Evolutionary conservation across 2,888 invertebrate species (phyloP).

Genomic region (Cryptocephalus moraei): DNA sequence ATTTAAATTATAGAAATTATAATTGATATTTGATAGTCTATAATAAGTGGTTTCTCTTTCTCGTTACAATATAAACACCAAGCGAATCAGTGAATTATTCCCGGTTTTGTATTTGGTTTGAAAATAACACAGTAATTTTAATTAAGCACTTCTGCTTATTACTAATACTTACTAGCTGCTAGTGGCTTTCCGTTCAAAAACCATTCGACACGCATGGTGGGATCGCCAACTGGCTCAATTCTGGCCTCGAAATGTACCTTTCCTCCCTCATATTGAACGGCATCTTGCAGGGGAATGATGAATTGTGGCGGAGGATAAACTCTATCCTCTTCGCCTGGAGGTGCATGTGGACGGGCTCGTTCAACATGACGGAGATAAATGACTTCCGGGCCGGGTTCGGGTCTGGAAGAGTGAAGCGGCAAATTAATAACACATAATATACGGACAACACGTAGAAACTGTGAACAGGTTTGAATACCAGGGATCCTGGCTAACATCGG

Average conservation of each 20-base stretch:
- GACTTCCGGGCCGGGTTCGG: slow-evolving; percentile 85
- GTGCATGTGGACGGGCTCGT: slow-evolving; percentile 72
- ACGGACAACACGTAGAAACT: too few relatives aligned
- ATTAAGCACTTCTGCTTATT: too few relatives aligned
- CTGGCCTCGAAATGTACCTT: slow-evolving; percentile 95
- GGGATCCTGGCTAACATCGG: too few relatives aligned
- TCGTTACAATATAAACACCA: too few relatives aligned
- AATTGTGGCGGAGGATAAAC: slow-evolving; percentile 87
- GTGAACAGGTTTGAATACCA: too few relatives aligned
- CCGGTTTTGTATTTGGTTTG: too few relatives aligned
- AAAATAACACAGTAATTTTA: too few relatives aligned
- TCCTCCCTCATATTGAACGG: slow-evolving; percentile 79
- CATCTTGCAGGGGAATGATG: slow-evolving; percentile 76
- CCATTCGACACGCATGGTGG: slow-evolving; percentile 95
- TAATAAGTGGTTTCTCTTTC: too few relatives aligned
- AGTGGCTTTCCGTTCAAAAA: slow-evolving; percentile 84
- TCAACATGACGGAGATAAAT: slow-evolving; percentile 89
- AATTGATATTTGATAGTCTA: too few relatives aligned
- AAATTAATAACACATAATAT: not conserved
- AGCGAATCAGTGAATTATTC: too few relatives aligned
- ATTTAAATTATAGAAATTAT: too few relatives aligned
- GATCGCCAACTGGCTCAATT: slow-evolving; percentile 94
- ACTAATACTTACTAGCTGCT: slow-evolving; percentile 68
- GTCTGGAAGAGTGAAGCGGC: slow-evolving; percentile 42
- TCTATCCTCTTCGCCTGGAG: slow-evolving; percentile 75